These are phyloP conservation scores for Orchesella flavescens DNA, from an alignment of 2,888 invertebrate genomes.

Conservation along the genomic window DNA sequence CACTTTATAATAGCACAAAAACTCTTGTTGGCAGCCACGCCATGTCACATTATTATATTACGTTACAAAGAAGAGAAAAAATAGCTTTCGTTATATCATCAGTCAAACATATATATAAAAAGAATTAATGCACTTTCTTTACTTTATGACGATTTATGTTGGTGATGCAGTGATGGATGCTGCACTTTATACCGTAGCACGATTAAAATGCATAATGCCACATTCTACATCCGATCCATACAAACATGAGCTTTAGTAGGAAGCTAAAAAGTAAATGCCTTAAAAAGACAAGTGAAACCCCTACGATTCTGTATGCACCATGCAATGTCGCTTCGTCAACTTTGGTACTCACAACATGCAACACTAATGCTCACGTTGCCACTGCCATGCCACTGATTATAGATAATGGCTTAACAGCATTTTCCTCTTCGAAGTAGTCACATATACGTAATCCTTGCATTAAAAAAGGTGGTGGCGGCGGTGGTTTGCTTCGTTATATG, in stretches of 20 bases:
- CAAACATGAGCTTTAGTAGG: too few species aligned
- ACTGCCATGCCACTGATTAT: conserved; percentile 22
- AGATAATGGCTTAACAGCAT: not conserved
- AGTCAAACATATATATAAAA: not conserved
- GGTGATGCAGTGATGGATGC: not conserved
- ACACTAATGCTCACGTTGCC: conserved; percentile 1
- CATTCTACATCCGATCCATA: too few species aligned
- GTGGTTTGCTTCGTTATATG: too few species aligned
- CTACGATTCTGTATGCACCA: conserved; percentile 18
- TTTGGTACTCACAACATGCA: too few species aligned
- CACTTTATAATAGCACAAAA: too few species aligned
- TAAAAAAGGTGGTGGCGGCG: too few species aligned
- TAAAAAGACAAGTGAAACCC: conserved; percentile 31
- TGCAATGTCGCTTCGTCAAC: not conserved
- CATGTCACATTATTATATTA: too few species aligned
- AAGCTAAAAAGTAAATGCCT: conserved; percentile 8
- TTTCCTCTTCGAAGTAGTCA: not conserved
- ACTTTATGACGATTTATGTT: not conserved
- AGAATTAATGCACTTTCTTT: conserved; percentile 36
- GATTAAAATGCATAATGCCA: conserved; percentile 15
- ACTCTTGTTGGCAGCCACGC: too few species aligned
- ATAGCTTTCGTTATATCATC: conserved; percentile 12
- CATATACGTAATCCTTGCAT: too few species aligned
- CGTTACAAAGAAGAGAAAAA: too few species aligned
- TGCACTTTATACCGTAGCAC: conserved; percentile 21